These are phyloP conservation scores for Callosobruchus maculatus DNA, from an alignment of 2,888 invertebrate genomes.

Conservation along the genomic window DNA sequence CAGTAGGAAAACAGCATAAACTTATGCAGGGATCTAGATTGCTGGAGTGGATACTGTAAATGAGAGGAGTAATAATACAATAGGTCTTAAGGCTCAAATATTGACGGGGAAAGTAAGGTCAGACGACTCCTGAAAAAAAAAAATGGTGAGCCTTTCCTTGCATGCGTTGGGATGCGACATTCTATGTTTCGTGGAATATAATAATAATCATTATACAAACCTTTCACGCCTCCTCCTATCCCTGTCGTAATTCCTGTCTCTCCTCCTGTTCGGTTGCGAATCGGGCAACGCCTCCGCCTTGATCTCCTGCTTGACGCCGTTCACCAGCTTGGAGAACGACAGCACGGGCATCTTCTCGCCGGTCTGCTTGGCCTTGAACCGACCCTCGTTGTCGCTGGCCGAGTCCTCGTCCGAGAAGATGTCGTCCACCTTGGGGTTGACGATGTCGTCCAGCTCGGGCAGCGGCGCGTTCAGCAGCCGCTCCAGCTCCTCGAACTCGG, in stretches of 20 bases:
- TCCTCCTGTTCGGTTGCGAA: neutral
- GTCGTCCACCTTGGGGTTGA: slow-evolving; percentile 38
- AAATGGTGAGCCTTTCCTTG: no score
- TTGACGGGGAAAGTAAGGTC: no score
- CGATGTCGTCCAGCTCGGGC: slow-evolving; percentile 30
- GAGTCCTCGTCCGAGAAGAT: slow-evolving; percentile 48
- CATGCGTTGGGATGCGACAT: neutral
- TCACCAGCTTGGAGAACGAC: slow-evolving; percentile 31
- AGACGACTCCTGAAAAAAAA: no score
- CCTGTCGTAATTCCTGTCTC: slow-evolving; percentile 2
- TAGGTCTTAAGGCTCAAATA: no score
- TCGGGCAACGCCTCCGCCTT: slow-evolving; percentile 19
- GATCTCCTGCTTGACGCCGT: slow-evolving; percentile 22
- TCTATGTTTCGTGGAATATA: no score
- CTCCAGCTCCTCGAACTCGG: slow-evolving; percentile 23
- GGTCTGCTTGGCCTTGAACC: slow-evolving; percentile 38
- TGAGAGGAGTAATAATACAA: no score
- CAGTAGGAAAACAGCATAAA: no score
- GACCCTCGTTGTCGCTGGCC: slow-evolving; percentile 45
- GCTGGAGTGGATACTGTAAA: no score
- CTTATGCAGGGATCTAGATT: no score
- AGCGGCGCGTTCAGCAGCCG: slow-evolving; percentile 25
- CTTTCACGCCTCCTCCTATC: slow-evolving; percentile 1
- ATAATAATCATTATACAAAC: neutral
- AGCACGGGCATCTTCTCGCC: slow-evolving; percentile 22